Percentiles rank a stretch among this genome's conserved stretches.
Conservation (phyloP, 2,888 invertebrate genomes). For the Kryphioiulus occultus region DNA sequence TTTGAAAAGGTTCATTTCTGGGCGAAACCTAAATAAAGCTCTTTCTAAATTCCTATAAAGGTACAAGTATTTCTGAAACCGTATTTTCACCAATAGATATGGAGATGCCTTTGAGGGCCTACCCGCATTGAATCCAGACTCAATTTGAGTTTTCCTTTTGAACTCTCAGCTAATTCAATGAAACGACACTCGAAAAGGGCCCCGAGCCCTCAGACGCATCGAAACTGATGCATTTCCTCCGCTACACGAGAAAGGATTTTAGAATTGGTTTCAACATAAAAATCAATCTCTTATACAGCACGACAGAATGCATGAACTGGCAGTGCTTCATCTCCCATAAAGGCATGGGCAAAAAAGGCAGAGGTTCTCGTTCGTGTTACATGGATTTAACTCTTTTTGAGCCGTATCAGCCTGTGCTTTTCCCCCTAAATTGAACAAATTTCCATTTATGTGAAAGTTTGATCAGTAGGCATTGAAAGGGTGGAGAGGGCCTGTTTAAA, state of each 20-base stretch:
- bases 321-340: background rate
- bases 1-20: no score
- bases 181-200: background rate
- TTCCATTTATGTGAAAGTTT: background rate
- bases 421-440: background rate
- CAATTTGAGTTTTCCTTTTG: background rate
- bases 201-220: background rate
- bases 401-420: background rate
- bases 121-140: background rate
- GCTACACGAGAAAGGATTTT: background rate
- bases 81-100: background rate
- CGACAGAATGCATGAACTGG: background rate
- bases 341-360: background rate
- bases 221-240: background rate
- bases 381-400: background rate
- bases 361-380: background rate
- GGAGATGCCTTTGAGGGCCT: background rate
- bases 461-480: background rate
- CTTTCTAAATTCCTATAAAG: no score
- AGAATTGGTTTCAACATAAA: conserved; percentile 3
- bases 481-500: background rate
- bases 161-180: background rate
- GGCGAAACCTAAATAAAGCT: no score
- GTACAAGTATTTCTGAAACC: no score
- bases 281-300: background rate